Percentiles rank a stretch among this genome's conserved stretches.
Conservation (phyloP, 2,113 vertebrate genomes). For the Herpetotheres cachinnans region DNA sequence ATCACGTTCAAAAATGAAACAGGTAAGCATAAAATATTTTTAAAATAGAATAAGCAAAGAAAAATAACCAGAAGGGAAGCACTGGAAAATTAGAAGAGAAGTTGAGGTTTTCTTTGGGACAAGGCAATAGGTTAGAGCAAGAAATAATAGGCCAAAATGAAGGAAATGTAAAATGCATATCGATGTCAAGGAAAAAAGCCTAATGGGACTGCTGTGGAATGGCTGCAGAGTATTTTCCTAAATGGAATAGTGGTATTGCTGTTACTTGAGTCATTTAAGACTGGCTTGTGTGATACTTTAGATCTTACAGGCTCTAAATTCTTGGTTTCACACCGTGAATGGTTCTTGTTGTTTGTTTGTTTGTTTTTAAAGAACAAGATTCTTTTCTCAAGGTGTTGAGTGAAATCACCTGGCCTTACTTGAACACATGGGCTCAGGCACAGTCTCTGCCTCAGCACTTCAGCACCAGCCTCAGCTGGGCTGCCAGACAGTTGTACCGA, state of each 20-base stretch:
- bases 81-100: background rate
- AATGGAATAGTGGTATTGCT: background rate
- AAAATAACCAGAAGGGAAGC: background rate
- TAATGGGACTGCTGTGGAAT: background rate
- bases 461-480: background rate
- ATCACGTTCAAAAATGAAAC: background rate
- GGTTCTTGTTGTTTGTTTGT: rapidly evolving
- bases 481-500: background rate
- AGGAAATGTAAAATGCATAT: background rate
- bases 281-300: background rate
- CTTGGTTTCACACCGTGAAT: background rate
- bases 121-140: background rate
- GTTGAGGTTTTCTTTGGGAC: background rate
- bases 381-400: background rate
- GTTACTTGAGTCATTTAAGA: background rate
- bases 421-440: rapidly evolving
- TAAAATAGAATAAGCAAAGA: background rate
- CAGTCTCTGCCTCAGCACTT: background rate
- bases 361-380: background rate
- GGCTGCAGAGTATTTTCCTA: background rate
- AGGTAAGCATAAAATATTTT: background rate
- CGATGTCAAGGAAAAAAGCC: background rate
- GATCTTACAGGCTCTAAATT: background rate
- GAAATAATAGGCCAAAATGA: background rate
- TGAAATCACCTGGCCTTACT: background rate